phyloP scores from a whole-genome alignment of 2,888 invertebrate genomes.

The Pollenia angustigena region DNA sequence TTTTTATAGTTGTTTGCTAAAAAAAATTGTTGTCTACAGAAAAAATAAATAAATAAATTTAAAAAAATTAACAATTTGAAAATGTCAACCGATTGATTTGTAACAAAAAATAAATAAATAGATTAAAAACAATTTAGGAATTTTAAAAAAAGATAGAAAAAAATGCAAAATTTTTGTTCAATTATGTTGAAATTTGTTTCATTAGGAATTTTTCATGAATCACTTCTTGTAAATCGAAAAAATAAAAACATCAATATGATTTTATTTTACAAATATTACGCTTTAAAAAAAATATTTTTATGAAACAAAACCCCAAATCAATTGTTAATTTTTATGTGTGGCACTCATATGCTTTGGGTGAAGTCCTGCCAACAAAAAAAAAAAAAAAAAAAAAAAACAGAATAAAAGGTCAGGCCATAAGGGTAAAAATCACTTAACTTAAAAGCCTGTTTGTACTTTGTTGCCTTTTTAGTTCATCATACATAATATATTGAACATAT shows the following conservation, averaged over 20 bases:
- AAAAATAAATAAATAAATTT: conserved; percentile 60
- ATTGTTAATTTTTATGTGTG: conserved; percentile 38
- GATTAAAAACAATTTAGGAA: conserved; percentile 62
- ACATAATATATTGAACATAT: background rate
- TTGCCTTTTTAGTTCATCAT: background rate
- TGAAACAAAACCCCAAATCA: conserved; percentile 33
- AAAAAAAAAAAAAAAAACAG: background rate
- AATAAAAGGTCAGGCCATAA: background rate
- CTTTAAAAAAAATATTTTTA: conserved; percentile 20
- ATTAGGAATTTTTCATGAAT: conserved; percentile 38
- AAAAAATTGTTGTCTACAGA: conserved; percentile 55
- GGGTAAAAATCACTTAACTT: conserved; percentile 68
- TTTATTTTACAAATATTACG: conserved; percentile 33
- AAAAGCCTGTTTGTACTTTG: conserved; percentile 50
- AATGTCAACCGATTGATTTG: conserved; percentile 73
- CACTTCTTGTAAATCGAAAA: conserved; percentile 31
- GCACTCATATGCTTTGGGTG: background rate
- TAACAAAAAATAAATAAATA: conserved; percentile 57
- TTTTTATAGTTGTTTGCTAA: conserved; percentile 70
- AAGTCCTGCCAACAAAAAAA: background rate
- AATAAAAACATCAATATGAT: conserved; percentile 50
- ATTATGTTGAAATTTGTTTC: conserved; percentile 17
- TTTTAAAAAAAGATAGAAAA: conserved; percentile 32
- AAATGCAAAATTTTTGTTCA: conserved; percentile 18
- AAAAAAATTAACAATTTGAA: conserved; percentile 70